Base-by-base conservation (phyloP, 2,888 invertebrate species). In the Archips xylosteana region DNA sequence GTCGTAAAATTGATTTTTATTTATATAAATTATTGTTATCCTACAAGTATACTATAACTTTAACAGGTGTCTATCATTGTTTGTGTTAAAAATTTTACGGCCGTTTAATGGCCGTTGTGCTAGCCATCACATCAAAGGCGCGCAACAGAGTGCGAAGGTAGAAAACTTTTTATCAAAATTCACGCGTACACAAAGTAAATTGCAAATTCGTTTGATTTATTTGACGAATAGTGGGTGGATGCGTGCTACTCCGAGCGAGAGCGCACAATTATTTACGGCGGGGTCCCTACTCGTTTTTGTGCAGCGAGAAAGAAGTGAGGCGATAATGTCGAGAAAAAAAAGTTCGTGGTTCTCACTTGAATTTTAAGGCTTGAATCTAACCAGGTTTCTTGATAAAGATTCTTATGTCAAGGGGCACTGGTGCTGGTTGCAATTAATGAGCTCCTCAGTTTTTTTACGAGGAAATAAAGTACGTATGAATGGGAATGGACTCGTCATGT, bases 191-290 rank as follows among this genome's bases (percentile, higher is more conserved):
- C 79, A 78, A 78, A 80, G 77, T 70, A 74, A 82, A 80, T 85
- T 85, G 83, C 83, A 84, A 85, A 84, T 85, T 79, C 81, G 67
- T 76, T 83, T 85, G 87, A 88, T 88, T 85, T 86, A 87, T 86
- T 84, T 84, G 83, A 82, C 81, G 85, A 85, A 83, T 82, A 81
- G 83, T 80, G 81, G 79, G 62, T 63, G 67, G 67, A 51, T 64
- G 68, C 74, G 76, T 79, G 76, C 77, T 79, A 76, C 79, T 78
- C 78, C 77, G 78, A 74, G 76, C 75, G 79, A 77, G 78, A 78
- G 78, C 72, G 75, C 79, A 81, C 82, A 82, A 83, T 87, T 84
- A 87, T 86, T 85, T 85, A 82, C 80, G 68, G 70, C 75, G 78
- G 12, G n/a, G 32, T 57, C 74, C 65, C 42, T 39, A 67, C 75